Evolutionary conservation across 2,113 vertebrate species (phyloP).

Genomic region (Phoenicopterus ruber): DNA sequence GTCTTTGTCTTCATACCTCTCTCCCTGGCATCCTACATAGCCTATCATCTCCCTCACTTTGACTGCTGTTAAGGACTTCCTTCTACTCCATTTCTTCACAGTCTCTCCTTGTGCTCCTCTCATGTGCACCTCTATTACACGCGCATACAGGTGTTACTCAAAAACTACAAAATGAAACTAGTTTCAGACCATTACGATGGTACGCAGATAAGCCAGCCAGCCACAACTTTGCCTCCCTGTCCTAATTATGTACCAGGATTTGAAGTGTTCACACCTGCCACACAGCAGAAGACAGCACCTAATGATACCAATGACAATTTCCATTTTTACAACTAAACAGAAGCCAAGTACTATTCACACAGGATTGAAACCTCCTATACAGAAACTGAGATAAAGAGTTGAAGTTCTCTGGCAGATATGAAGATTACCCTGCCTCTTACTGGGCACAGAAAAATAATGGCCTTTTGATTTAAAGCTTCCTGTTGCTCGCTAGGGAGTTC

Average conservation of each 20-base stretch:
- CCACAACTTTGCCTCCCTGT: neutral
- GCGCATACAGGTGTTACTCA: accelerated
- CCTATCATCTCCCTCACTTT: neutral
- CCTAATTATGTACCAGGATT: accelerated
- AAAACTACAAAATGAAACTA: neutral
- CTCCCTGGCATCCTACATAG: neutral
- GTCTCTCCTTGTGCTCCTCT: neutral
- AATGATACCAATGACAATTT: neutral
- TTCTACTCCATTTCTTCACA: neutral
- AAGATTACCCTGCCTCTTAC: neutral
- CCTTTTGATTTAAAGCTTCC: slow-evolving; percentile 54
- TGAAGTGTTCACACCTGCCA: neutral
- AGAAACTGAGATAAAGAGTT: neutral
- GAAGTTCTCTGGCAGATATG: neutral
- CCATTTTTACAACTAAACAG: neutral
- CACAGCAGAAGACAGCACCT: neutral
- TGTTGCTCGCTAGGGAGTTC: neutral
- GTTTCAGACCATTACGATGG: neutral
- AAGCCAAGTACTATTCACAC: neutral
- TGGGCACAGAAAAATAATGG: slow-evolving; percentile 5
- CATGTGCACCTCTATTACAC: accelerated
- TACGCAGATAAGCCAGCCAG: neutral
- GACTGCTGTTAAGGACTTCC: neutral
- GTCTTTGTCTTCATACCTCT: neutral
- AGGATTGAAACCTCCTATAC: neutral